Conservation (phyloP, 2,888 invertebrate genomes). For the Clivina fossor region DNA sequence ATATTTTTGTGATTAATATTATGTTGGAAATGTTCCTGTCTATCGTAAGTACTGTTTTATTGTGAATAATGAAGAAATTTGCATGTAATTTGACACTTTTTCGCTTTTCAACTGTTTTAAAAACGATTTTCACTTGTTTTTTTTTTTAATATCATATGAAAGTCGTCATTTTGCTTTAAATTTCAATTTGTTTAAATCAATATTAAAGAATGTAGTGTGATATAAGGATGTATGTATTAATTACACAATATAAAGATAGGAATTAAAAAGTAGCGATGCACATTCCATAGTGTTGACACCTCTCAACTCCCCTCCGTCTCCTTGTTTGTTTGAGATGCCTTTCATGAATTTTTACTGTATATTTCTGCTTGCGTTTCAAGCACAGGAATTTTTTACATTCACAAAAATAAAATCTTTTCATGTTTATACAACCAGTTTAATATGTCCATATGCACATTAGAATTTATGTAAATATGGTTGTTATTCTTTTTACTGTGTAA, state of each 20-base stretch:
- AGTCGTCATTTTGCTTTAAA: slow-evolving; percentile 14
- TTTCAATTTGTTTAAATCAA: slow-evolving; percentile 9
- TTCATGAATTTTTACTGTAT: slow-evolving; percentile 19
- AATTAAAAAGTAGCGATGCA: slow-evolving; percentile 31
- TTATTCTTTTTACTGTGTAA: no score
- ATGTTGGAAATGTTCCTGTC: slow-evolving; percentile 25
- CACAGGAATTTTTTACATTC: no score
- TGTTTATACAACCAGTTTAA: no score
- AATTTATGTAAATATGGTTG: no score
- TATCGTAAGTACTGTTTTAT: slow-evolving; percentile 25
- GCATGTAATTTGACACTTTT: background rate
- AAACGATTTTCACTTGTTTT: slow-evolving; percentile 14
- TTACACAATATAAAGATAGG: slow-evolving; percentile 19
- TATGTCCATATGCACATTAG: no score
- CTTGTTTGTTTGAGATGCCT: slow-evolving; percentile 17
- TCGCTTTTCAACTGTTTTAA: slow-evolving; percentile 9
- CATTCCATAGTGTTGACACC: slow-evolving; percentile 33
- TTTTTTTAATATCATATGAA: slow-evolving; percentile 17
- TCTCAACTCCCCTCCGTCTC: slow-evolving; percentile 15
- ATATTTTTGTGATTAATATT: slow-evolving; percentile 29
- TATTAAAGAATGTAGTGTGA: slow-evolving; percentile 19
- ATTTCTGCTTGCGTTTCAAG: no score
- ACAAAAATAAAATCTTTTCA: no score
- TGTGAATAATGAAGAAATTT: background rate
- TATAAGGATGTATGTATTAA: slow-evolving; percentile 5